Percentiles rank a stretch among this genome's conserved stretches.
phyloP scores from a whole-genome alignment of 2,888 invertebrate species.

The Epiblema foenella region DNA sequence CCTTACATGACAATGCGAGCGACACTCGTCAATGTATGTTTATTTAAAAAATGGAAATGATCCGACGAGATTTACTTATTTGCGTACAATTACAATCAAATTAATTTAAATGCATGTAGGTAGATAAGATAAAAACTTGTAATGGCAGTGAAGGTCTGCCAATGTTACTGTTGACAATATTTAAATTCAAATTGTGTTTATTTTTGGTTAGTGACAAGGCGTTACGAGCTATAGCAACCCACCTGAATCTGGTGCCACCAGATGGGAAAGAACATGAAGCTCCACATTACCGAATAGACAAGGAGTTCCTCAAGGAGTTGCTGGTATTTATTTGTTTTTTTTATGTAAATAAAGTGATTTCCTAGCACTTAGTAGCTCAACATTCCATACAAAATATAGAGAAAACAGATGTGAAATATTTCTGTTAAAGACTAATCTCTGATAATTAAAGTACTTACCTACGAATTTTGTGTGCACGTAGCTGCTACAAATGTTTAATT shows the following conservation, averaged over 20 bases:
- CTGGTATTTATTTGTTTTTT: slow-evolving; percentile 83
- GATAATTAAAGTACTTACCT: neutral
- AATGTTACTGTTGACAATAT: neutral
- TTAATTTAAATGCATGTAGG: neutral
- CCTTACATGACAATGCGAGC: too few relatives aligned
- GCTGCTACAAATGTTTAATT: neutral
- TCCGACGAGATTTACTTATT: too few relatives aligned
- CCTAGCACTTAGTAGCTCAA: neutral
- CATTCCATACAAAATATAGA: neutral
- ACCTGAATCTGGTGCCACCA: slow-evolving; percentile 93
- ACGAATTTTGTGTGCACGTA: neutral
- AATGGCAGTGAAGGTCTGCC: neutral
- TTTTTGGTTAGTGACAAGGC: slow-evolving; percentile 85
- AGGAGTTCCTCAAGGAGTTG: slow-evolving; percentile 92
- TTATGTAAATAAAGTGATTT: too few relatives aligned
- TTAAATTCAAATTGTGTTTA: neutral
- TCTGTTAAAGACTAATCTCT: neutral
- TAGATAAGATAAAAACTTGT: neutral
- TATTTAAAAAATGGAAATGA: too few relatives aligned
- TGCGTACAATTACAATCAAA: neutral
- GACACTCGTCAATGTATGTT: too few relatives aligned
- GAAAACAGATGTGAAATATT: neutral
- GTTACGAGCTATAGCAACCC: slow-evolving; percentile 93
- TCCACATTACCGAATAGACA: slow-evolving; percentile 92
- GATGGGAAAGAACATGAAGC: slow-evolving; percentile 87